Evolutionary conservation across 2,113 vertebrate genomes (phyloP), one percentile per base, ranked within the genome.

Genomic region (Apus apus): DNA sequence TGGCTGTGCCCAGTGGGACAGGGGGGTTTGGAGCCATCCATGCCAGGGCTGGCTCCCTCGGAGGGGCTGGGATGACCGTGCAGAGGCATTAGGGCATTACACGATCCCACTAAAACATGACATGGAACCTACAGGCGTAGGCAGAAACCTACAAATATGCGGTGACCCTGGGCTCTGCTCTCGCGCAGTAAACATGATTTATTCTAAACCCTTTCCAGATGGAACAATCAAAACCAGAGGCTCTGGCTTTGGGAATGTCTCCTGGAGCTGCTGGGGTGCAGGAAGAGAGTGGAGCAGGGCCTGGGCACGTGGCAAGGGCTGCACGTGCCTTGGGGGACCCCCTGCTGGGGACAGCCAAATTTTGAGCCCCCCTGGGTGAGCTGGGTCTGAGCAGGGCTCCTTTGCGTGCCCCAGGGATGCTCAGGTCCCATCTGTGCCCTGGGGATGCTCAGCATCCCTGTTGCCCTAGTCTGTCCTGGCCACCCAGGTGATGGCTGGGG

Each of bases 141-240:
- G 93, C 94, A 96, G 93, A 89, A 96, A 82, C 94, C 96, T 97
- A 96, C 96, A 97, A 96, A 96, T 96, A 76, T 82, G 91, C 15
- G 72, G 95, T 97, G 96, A 97, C 95, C 96, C 94, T 89, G 93
- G 75, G 91, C 94, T 95, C 94, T 94, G 93, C 94, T 97, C 91
- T 87, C 60, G 51, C 8, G 74, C 96, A 96, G 93, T 95, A 94
- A 96, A 96, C 93, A 95, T 96, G 93, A 97, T 96, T 96, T 95
- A 94, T 94, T 85, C 87, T 43, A 96, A 96, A 96, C 96, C 95
- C 85, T 96, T 97, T 97, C 95, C 96, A 97, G 96, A 97, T 97
- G 96, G 94, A 91, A 83, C 91, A 96, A 95, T 96, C 96, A 95
- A 97, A 97, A 96, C 95, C 96, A 97, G 96, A 96, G 96, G 82